These are phyloP conservation scores for Caenorhabditis becei DNA, from an alignment of 2,888 invertebrate species.

Conservation along the genomic window DNA sequence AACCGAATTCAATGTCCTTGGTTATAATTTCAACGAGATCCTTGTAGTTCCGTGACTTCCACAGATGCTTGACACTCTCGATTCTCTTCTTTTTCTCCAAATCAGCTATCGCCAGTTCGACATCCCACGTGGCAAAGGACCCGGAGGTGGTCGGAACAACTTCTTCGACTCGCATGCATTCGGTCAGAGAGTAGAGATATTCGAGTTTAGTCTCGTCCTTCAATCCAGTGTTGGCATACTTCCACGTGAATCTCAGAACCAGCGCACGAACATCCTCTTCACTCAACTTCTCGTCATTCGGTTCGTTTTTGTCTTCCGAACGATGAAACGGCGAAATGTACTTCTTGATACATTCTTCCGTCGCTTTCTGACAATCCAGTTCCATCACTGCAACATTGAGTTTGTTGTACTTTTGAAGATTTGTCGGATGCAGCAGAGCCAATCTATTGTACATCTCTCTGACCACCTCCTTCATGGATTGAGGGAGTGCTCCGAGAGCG, in stretches of 20 bases:
- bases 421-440: not conserved
- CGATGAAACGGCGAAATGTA: slow-evolving; percentile 32
- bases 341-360: slow-evolving; percentile 16
- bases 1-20: slow-evolving; percentile 57
- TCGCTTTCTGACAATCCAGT: slow-evolving; percentile 21
- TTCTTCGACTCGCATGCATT: slow-evolving; percentile 1
- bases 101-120: slow-evolving; percentile 25
- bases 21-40: slow-evolving; percentile 48
- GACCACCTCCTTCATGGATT: slow-evolving; percentile 24
- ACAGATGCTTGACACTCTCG: slow-evolving; percentile 44
- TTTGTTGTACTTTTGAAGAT: slow-evolving; percentile 7
- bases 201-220: slow-evolving; percentile 39
- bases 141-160: slow-evolving; percentile 25
- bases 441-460: slow-evolving; percentile 49
- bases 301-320: slow-evolving; percentile 3
- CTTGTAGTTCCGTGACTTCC: slow-evolving; percentile 34
- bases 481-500: slow-evolving; percentile 12
- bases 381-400: slow-evolving; percentile 42
- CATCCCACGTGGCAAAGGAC: slow-evolving; percentile 38
- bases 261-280: not conserved
- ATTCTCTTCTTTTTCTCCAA: slow-evolving; percentile 53
- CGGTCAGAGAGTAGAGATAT: slow-evolving; percentile 24
- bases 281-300: not conserved
- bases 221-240: slow-evolving; percentile 29
- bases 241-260: slow-evolving; percentile 49